A percentile compares a stretch with the other conserved stretches of the same genome.
Evolutionary conservation across 2,797 vertebrate genomes (phyloP).

Genomic region (Pagetopsis macropterus): DNA sequence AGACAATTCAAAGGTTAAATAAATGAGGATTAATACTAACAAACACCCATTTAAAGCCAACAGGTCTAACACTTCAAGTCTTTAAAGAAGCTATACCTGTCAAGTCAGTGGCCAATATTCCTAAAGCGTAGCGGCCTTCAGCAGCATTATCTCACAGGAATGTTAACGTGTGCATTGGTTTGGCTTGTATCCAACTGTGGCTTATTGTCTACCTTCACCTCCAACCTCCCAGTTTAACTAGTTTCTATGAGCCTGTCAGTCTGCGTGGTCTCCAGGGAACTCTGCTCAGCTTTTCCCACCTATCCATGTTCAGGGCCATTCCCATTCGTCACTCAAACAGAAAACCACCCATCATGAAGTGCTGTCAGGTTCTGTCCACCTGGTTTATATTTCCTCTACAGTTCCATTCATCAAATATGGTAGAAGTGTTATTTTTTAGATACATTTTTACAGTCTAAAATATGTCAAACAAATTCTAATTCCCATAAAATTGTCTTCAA

Average conservation of each 20-base stretch:
- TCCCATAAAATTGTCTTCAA: neutral
- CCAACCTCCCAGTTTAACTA: slow-evolving; percentile 19
- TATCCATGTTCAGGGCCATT: slow-evolving; percentile 28
- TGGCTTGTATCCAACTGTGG: neutral
- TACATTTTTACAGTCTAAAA: neutral
- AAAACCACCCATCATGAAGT: slow-evolving; percentile 42
- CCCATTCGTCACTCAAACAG: slow-evolving; percentile 56
- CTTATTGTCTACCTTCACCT: slow-evolving; percentile 7
- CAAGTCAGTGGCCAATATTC: neutral
- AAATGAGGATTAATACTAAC: neutral
- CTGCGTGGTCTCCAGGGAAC: slow-evolving; percentile 13
- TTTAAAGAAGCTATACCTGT: neutral
- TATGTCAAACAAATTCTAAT: neutral
- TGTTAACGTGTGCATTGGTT: neutral
- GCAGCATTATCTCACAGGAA: neutral
- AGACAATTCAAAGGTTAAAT: too few relatives aligned
- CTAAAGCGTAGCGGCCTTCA: too few relatives aligned
- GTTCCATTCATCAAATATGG: slow-evolving; percentile 28
- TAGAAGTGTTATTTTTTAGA: neutral
- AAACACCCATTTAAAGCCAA: neutral
- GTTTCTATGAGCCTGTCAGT: slow-evolving; percentile 29
- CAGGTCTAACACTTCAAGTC: neutral
- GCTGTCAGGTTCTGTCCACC: slow-evolving; percentile 43
- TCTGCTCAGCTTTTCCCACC: slow-evolving; percentile 30
- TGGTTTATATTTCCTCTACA: slow-evolving; percentile 50